Base-by-base conservation (phyloP, 2,113 vertebrate genomes). In the Gobiocypris rarus region DNA sequence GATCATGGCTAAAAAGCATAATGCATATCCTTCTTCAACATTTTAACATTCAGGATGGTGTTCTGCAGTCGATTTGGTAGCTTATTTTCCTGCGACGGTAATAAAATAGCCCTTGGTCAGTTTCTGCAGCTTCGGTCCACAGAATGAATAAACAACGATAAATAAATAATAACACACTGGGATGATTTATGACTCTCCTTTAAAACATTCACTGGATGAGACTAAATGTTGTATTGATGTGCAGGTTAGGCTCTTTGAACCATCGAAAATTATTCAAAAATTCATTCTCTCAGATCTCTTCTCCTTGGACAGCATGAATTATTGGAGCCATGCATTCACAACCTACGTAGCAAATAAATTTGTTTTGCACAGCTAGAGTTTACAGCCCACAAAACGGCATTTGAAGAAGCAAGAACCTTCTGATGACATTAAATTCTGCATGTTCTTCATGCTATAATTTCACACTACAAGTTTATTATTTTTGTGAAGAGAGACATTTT, bases 131-230 rank as follows among this genome's bases (percentile, higher is more conserved):
- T 73, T 65, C 17, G 14, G 38, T 70, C 56, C 69, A 83, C 50
- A 3, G 73, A 67, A 84, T 85, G 87, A 87, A 74, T 85, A 88
- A 87, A 74, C 80, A 65, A 82, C 59, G 41, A 45, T 56, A 85
- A 84, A 89, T 89, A 85, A 89, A 88, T 85, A 88, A 87, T 85
- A 87, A 75, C 82, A 52, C 82, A 65, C 43, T 38, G 41, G 38
- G 48, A 84, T 86, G 85, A 89, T 83, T 77, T 83, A 86, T 85
- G 83, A 50, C 74, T 70, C 63, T 43, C 15, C 61, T 81, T 56
- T 83, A 84, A 71, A 80, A 86, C 54, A 76, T 54, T 84, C 59
- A 43, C 5, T 59, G 52, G 75, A 71, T 65, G 59, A 81, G 75
- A 22, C 67, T 78, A 87, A 87, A 83, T 28, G 56, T 67, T 80